Evolutionary conservation across 2,113 vertebrate species (phyloP), one percentile per base, ranked within the genome.

Genomic region (Oenanthe melanoleuca): DNA sequence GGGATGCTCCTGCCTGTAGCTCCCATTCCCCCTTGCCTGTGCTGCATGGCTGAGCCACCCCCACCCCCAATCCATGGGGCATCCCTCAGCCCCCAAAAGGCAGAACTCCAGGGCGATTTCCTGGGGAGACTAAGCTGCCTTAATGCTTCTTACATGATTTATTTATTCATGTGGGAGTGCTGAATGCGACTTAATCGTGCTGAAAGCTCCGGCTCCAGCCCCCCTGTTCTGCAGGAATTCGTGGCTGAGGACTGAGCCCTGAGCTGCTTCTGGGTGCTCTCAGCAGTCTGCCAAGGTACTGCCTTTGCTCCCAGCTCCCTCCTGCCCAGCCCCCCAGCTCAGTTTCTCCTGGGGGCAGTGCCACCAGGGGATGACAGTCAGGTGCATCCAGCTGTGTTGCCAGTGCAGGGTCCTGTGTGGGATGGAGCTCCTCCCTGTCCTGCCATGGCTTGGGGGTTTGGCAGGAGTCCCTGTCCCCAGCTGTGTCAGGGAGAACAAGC

Each of bases 121-220:
- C 91, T 2, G 0, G 47, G 83, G 83, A 94, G n/a, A 53, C 73
- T 95, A 95, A 97, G 94, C 95, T 92, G 91, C 93, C 93, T 91
- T 97, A 96, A 97, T 96, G 70, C 96, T 80, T 87, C 95, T 94
- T 91, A 95, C 74, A 77, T 91, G 91, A 88, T 95, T 95, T 80
- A 93, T 94, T 96, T 95, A 93, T 96, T 95, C 84, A 42, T 95
- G 59, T 85, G 81, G 74, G 84, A 89, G 52, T 5, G 24, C 74
- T 80, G 85, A 70, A 89, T 1, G 33, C 0, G 4, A 88, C 79
- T 93, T 95, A 92, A 94, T 94, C 78, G 1, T 47, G 18, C 87
- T 89, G 94, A 91, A 77, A 95, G 93, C 87, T 63, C 34, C 14
- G 1, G 63, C 47, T 95, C 29, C 86, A 81, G 80, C 55, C 70